These are phyloP conservation scores for Tinea semifulvella DNA, from an alignment of 2,888 invertebrate genomes.

Conservation along the genomic window DNA sequence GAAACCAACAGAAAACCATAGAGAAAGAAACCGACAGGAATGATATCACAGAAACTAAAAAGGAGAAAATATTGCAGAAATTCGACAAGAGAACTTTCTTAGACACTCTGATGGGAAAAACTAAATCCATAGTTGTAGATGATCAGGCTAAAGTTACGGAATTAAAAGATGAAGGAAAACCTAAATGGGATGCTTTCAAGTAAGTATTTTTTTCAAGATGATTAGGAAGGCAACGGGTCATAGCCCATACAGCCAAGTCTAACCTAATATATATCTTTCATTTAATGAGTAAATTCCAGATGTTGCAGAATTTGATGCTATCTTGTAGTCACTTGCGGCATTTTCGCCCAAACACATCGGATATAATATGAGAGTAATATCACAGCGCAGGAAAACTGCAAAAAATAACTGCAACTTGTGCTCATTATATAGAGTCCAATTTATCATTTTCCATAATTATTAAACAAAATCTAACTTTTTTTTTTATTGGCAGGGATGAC, in stretches of 20 bases:
- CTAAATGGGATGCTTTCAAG: slow-evolving; percentile 72
- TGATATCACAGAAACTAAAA: slow-evolving; percentile 79
- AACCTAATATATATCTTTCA: no score
- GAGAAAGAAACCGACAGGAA: slow-evolving; percentile 74
- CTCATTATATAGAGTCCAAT: no score
- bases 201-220: slow-evolving; percentile 25
- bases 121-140: slow-evolving; percentile 64
- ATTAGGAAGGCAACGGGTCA: no score
- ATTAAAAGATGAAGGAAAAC: slow-evolving; percentile 43
- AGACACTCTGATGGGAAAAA: slow-evolving; percentile 79
- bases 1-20: slow-evolving; percentile 82
- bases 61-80: slow-evolving; percentile 78
- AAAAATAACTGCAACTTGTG: no score
- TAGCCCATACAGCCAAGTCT: no score
- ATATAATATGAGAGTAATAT: no score
- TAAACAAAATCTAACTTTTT: neutral
- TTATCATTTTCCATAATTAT: no score
- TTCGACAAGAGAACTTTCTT: slow-evolving; percentile 80
- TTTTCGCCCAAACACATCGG: no score
- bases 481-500: slow-evolving; percentile 73
- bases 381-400: no score
- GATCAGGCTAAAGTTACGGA: slow-evolving; percentile 49
- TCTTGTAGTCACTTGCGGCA: no score
- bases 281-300: no score
- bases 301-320: no score